Evolutionary conservation across 2,888 invertebrate genomes (phyloP), one percentile per base, ranked within the genome.

Genomic region (Tetranychus piercei): DNA sequence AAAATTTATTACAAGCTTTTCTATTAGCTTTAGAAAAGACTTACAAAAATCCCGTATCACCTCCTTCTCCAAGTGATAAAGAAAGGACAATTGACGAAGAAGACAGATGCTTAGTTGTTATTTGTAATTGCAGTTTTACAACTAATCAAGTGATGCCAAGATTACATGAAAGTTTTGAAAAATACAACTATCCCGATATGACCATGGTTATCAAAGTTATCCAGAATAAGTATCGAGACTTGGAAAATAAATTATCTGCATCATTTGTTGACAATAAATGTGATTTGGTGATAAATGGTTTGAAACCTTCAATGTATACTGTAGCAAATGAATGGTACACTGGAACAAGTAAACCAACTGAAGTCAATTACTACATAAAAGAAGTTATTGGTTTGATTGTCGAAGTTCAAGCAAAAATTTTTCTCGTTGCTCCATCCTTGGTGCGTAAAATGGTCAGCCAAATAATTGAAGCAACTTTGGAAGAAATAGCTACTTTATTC

Each of bases 281-380:
- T 71, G 94, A 94, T 84, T 94, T 94, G 0, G 85, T 96, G 15
- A 92, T 95, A 43, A 94, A 94, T n/a, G 91, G 91, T 7, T 93
- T 96, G 78, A 95, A 96, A 83, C 92, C 92, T 7, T 92, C 92
- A 77, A 94, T 96, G 94, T 94, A 94, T 83, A 69, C 72, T 44
- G 69, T 73, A 18, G 74, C 67, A 9, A 67, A 44, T 20, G 71
- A 76, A 43, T 74, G 74, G 73, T 74, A 69, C 22, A 23, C 72
- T 9, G 22, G 66, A 7, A 20, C 69, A 18, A 44, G 34, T 7
- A 77, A 65, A 70, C 75, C 75, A 5, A 66, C 23, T 8, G 91
- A 91, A 81, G 87, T 93, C 15, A 85, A 90, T 73, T 91, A 91
- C 0, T 96, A 95, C 80, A 89, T 92, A 43, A 94, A 85, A 77